Conservation (phyloP, 2,113 vertebrate genomes). For the Ammodytes dubius region DNA sequence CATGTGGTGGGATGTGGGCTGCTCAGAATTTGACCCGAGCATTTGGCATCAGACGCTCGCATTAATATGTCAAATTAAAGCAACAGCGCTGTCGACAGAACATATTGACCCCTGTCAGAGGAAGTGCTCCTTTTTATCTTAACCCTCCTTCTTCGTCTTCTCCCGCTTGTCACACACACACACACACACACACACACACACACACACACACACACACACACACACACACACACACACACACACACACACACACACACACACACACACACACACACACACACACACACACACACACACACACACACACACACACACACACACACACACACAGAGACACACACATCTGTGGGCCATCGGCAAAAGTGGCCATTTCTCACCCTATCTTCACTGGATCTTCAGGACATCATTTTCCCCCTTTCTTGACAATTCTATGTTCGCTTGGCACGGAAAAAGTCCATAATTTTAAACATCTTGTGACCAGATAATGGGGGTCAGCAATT, state of each 20-base stretch:
- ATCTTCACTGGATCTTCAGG: not conserved
- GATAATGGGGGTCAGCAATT: conserved; percentile 43
- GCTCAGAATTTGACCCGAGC: conserved; percentile 70
- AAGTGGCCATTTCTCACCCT: not conserved
- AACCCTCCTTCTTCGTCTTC: not conserved
- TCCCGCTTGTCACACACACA: not conserved
- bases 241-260: too few relatives aligned
- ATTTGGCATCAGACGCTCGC: conserved; percentile 69
- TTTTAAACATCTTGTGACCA: conserved; percentile 2
- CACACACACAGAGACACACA: too few relatives aligned
- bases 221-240: too few relatives aligned
- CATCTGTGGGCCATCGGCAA: not conserved
- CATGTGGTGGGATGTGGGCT: conserved; percentile 64
- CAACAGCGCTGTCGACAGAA: conserved; percentile 67
- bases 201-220: too few relatives aligned
- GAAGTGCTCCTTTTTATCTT: not conserved
- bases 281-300: too few relatives aligned
- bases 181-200: too few relatives aligned
- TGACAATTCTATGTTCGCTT: not conserved
- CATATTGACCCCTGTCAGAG: conserved; percentile 70
- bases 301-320: too few relatives aligned
- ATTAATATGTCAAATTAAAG: conserved; percentile 81
- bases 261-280: too few relatives aligned
- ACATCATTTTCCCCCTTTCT: not conserved
- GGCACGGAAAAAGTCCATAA: conserved; percentile 8